Conservation (phyloP, 2,797 vertebrate genomes). For the Helostoma temminkii region DNA sequence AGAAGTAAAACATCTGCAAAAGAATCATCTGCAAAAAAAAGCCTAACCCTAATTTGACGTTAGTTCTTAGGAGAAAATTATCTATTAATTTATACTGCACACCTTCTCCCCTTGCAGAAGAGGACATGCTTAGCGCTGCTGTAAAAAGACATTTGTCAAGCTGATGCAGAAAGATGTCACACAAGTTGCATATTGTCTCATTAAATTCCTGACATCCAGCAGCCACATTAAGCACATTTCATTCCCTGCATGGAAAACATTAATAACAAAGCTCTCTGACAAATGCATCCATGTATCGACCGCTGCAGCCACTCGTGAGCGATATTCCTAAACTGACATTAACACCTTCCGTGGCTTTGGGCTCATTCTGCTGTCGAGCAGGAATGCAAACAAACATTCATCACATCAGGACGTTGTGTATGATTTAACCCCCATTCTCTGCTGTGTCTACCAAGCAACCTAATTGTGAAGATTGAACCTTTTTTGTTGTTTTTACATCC, state of each 20-base stretch:
- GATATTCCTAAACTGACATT: slow-evolving; percentile 63
- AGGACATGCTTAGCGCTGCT: slow-evolving; percentile 20
- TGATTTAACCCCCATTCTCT: slow-evolving; percentile 72
- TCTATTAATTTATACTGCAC: not conserved
- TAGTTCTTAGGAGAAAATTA: slow-evolving; percentile 20
- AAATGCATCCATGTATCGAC: slow-evolving; percentile 29
- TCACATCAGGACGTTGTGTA: slow-evolving; percentile 71
- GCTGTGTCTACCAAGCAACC: slow-evolving; percentile 47
- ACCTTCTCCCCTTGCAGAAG: not conserved
- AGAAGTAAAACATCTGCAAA: slow-evolving; percentile 49
- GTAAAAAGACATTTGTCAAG: slow-evolving; percentile 31
- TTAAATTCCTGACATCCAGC: slow-evolving; percentile 36
- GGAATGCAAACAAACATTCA: slow-evolving; percentile 86
- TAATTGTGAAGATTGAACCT: slow-evolving; percentile 58
- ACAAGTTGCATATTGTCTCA: slow-evolving; percentile 9
- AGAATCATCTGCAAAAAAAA: too few species aligned
- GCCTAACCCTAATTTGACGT: too few species aligned
- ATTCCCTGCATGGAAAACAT: slow-evolving; percentile 24
- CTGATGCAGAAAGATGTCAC: slow-evolving; percentile 2
- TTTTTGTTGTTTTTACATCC: slow-evolving; percentile 71
- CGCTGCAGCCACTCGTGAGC: slow-evolving; percentile 48
- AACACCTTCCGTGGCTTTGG: slow-evolving; percentile 76
- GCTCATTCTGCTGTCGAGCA: slow-evolving; percentile 72
- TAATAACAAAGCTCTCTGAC: slow-evolving; percentile 45
- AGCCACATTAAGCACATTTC: slow-evolving; percentile 28